These are phyloP conservation scores for Lacanobia oleracea DNA, from an alignment of 2,888 invertebrate genomes.

Conservation along the genomic window DNA sequence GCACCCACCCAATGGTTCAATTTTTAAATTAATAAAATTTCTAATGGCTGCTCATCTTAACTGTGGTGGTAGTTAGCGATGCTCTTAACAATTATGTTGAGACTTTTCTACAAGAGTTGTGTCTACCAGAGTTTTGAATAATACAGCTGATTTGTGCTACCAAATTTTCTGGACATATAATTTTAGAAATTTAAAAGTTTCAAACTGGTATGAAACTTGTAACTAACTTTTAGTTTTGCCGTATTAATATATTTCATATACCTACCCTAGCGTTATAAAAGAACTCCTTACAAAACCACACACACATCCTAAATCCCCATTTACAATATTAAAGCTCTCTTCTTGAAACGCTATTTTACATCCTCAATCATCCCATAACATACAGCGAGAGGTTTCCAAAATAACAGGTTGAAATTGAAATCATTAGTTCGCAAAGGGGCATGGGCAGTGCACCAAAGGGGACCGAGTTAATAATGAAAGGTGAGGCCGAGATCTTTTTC, in stretches of 20 bases:
- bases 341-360: slow-evolving; percentile 68
- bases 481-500: slow-evolving; percentile 85
- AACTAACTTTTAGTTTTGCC: not conserved
- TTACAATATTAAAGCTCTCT: slow-evolving; percentile 50
- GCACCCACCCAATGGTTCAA: slow-evolving; percentile 71
- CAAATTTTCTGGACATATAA: not conserved
- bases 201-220: not conserved
- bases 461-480: slow-evolving; percentile 87
- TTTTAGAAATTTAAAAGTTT: not conserved
- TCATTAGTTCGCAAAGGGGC: slow-evolving; percentile 83
- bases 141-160: not conserved
- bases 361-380: slow-evolving; percentile 70
- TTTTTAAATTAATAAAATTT: slow-evolving; percentile 85
- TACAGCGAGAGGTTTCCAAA: slow-evolving; percentile 69
- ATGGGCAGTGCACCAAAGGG: slow-evolving; percentile 85
- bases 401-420: slow-evolving; percentile 82
- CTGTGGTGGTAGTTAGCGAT: slow-evolving; percentile 66
- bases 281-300: slow-evolving; percentile 33
- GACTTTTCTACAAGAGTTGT: slow-evolving; percentile 33
- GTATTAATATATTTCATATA: not conserved
- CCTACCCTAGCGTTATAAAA: not conserved
- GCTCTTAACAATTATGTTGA: slow-evolving; percentile 60
- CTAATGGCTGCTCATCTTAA: slow-evolving; percentile 74
- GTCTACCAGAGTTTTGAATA: slow-evolving; percentile 22
- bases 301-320: slow-evolving; percentile 46